Base-by-base conservation (phyloP, 2,888 invertebrate genomes). In the Caenorhabditis sinica region DNA sequence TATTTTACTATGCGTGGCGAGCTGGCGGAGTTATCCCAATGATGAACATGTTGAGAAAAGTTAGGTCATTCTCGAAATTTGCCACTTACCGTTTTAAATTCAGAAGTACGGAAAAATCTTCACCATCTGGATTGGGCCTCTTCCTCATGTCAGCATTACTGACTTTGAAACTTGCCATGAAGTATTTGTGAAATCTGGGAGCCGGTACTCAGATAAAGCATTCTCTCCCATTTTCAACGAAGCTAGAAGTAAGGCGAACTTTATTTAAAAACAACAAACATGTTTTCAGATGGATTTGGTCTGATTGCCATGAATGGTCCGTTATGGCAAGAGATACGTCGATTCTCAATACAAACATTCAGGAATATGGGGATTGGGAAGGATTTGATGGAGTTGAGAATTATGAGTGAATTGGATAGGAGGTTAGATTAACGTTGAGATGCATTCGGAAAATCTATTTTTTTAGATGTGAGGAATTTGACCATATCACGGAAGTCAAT, bases 111-210 rank as follows among this genome's bases (percentile, higher is more conserved):
- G 61, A 33, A 61, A 61, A 2, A 20, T 61, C 1, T 61, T 61
- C 36, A 61, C 61, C 0, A 33, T 61, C 17, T 61, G 61, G 61
- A 40, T 61, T 20, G 61, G 61, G 6, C 33, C 61, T 4, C 11
- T 61, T 9, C 61, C 61, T 5, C 61, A 61, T 36, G 33, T 61
- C 20, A 61, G 61, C 30, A 36, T 61, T 36, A 30, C 61, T 36
- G 61, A 61, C 33, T 61, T 28, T n/a, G 61, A 61, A 20, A 61
- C 61, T 9, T 20, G 20, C n/a, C 61, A 61, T 15, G 61, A 61
- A 15, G 61, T 36, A 5, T 61, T 61, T n/a, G 61, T 36, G 2
- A 61, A 61, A 23, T n/a, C 25, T 20, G 61, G 36, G 13, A 61
- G 20, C 5, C 33, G 40, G 20, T 61, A 9, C n/a, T 20, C 30